Evolutionary conservation across 2,797 vertebrate species (phyloP).

Genomic region (Arctocebus calabarensis): DNA sequence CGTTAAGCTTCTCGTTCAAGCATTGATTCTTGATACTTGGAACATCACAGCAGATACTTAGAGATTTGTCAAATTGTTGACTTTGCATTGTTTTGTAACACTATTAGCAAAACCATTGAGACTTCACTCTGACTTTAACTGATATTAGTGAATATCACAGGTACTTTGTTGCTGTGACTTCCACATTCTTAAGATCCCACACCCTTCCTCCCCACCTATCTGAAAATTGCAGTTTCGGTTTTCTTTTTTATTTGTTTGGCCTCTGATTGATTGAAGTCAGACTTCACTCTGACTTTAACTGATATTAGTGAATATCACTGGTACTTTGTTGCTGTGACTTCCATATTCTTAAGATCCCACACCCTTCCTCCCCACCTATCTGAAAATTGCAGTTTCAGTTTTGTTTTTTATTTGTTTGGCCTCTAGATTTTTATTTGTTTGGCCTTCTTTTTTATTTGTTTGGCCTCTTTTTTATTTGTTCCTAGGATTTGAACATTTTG

Average conservation of each 20-base stretch:
- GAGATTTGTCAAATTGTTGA: background rate
- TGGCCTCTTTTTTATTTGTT: background rate
- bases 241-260: background rate
- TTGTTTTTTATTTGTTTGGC: background rate
- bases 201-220: no score
- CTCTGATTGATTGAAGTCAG: no score
- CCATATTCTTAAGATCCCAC: background rate
- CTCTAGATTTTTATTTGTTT: constrained; percentile 8
- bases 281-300: background rate
- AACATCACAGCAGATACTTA: background rate
- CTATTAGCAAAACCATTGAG: background rate
- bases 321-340: background rate
- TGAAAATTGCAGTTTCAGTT: background rate
- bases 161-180: background rate
- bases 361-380: no score
- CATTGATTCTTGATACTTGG: background rate
- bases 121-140: background rate
- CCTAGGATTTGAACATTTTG: background rate
- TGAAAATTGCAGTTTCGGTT: background rate
- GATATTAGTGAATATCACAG: background rate
- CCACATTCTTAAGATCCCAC: background rate
- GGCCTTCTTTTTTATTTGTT: background rate
- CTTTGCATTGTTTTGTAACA: background rate
- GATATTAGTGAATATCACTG: background rate
- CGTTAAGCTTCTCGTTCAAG: background rate